Base-by-base conservation (phyloP, 1,140 invertebrate species). In the Atta cephalotes region DNA sequence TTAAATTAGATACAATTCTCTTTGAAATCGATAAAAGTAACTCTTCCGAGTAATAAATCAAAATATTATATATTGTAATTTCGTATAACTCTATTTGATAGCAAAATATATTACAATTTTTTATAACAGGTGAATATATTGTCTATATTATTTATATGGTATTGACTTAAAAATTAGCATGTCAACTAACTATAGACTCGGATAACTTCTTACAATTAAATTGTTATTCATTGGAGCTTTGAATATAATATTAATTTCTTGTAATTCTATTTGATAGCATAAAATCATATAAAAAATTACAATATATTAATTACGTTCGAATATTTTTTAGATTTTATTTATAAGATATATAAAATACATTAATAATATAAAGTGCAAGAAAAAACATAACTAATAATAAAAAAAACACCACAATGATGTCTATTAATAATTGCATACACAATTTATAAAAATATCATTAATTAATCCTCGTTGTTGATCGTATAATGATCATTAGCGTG, bases 401-500 rank as follows among this genome's bases (percentile, higher is more conserved):
- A 4, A 39, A 1, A 72, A 14, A 28, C 14, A 0, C 28, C 14
- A 9, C 25, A 21, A 14, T 25, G 66, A 39, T 35, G 60, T 49
- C 25, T 60, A 60, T 84, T 62, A 74, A 51, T 62, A 72, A 60
- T 10, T n/a, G 25, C n/a, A 28, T 16, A 39, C 39, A 72, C 25
- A 35, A 74, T 84, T 76, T 62, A 28, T 62, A 35, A 63, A 84
- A 76, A 84, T 39, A 70, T 63, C 70, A 62, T 82, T 62, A 82
- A 84, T 84, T 76, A 76, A 25, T 25, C n/a, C 28, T 58, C 53
- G 49, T 49, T n/a, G 56, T 82, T 60, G 39, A 9, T 45, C 53
- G 25, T 14, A 10, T 74, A 84, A 84, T 31, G 81, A 76, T 80
- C 88, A 77, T 89, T 85, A 88, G 51, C 18, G 60, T 39, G 66